A percentile compares a stretch with the other conserved stretches of the same genome.
Evolutionary conservation across 1,140 invertebrate genomes (phyloP).

Genomic region (Leptinotarsa undecemlineata): DNA sequence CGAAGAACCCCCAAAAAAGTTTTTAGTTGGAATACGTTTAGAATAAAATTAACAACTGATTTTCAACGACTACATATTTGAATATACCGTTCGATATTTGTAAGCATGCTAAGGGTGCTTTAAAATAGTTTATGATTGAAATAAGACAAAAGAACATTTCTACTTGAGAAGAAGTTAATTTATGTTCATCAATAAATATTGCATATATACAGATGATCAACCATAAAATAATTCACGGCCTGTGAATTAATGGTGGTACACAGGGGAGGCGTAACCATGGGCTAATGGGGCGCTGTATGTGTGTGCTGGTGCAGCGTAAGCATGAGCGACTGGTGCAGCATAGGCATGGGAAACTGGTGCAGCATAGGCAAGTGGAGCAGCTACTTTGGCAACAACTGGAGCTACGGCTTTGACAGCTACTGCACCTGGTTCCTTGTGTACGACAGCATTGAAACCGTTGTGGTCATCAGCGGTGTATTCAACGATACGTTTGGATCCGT

Average conservation of each 20-base stretch:
- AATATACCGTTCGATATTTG: too few species aligned
- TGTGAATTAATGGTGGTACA: not conserved
- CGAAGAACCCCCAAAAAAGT: too few species aligned
- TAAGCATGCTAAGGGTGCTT: too few species aligned
- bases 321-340: not conserved
- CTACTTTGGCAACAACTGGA: not conserved
- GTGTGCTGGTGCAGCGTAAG: too few species aligned
- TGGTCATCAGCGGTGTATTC: constrained; percentile 67
- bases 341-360: constrained; percentile 46
- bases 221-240: too few species aligned
- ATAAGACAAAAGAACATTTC: too few species aligned
- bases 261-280: not conserved
- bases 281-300: not conserved
- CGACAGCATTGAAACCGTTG: constrained; percentile 59
- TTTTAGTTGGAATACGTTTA: too few species aligned
- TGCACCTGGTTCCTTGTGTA: constrained; percentile 49
- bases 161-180: too few species aligned
- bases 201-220: not conserved
- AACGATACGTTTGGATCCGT: constrained; percentile 65
- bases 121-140: too few species aligned
- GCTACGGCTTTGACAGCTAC: not conserved
- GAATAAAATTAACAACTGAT: too few species aligned
- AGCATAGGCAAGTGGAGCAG: constrained; percentile 30
- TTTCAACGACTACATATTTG: too few species aligned
- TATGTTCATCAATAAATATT: not conserved